Conservation (phyloP, 2,888 invertebrate genomes). For the Sabatieria punctata region DNA sequence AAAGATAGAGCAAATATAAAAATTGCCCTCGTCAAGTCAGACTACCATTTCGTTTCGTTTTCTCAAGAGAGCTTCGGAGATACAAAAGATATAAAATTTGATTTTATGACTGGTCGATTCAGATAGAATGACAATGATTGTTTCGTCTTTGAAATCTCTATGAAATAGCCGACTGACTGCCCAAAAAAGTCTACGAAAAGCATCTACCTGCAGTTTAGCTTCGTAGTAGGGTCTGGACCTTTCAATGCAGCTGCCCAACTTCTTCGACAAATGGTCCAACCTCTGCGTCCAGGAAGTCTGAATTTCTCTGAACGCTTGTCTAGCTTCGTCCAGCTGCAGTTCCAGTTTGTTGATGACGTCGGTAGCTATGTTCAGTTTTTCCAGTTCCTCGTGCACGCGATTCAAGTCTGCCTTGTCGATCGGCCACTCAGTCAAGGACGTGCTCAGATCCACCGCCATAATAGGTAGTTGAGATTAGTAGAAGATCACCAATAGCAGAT, state of each 20-base stretch:
- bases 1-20: too few relatives aligned
- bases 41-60: too few relatives aligned
- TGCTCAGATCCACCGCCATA: neutral
- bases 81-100: too few relatives aligned
- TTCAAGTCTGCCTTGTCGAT: conserved; percentile 22
- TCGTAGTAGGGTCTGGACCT: conserved; percentile 30
- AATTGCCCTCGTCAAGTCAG: too few relatives aligned
- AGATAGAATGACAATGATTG: too few relatives aligned
- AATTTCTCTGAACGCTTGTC: conserved; percentile 15
- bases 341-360: conserved; percentile 36
- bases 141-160: too few relatives aligned
- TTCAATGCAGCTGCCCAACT: conserved; percentile 24
- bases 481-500: neutral
- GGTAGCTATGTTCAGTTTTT: conserved; percentile 35
- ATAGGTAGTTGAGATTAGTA: neutral
- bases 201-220: conserved; percentile 14
- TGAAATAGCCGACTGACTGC: too few relatives aligned
- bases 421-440: conserved; percentile 5
- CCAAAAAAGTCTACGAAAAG: too few relatives aligned
- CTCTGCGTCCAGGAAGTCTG: conserved; percentile 8
- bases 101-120: too few relatives aligned
- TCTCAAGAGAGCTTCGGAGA: too few relatives aligned
- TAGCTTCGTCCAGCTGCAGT: conserved; percentile 31
- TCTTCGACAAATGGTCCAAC: conserved; percentile 24
- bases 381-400: conserved; percentile 33